A percentile compares a stretch with the other conserved stretches of the same genome.
These are phyloP conservation scores for Antennarius maculatus DNA, from an alignment of 2,797 vertebrate genomes.

Conservation along the genomic window DNA sequence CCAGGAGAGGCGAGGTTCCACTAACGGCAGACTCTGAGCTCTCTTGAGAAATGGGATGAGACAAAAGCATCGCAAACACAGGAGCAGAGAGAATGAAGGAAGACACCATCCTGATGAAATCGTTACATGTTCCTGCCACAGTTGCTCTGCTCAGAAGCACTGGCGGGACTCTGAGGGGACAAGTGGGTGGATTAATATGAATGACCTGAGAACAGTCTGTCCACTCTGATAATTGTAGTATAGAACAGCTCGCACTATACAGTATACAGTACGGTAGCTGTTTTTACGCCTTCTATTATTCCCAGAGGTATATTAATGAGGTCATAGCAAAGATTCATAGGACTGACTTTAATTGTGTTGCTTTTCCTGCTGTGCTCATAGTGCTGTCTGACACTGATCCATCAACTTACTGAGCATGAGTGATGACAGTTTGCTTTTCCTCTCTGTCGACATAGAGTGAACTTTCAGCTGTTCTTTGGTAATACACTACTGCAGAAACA, in stretches of 20 bases:
- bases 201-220: not conserved
- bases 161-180: not conserved
- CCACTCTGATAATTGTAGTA: not conserved
- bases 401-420: slow-evolving; percentile 26
- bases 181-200: not conserved
- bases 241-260: not conserved
- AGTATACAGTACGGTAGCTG: not conserved
- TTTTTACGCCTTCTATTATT: not conserved
- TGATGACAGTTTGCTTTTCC: slow-evolving; percentile 8
- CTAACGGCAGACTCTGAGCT: slow-evolving; percentile 6
- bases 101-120: not conserved
- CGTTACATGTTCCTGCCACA: not conserved
- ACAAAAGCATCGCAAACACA: not conserved
- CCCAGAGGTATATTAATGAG: not conserved
- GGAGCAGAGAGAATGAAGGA: not conserved
- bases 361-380: not conserved
- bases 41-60: slow-evolving; percentile 32
- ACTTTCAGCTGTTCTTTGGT: slow-evolving; percentile 20
- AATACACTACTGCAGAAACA: not conserved
- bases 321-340: not conserved
- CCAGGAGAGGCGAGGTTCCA: not conserved
- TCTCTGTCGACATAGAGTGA: slow-evolving; percentile 23
- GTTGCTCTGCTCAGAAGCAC: not conserved
- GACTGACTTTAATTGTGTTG: slow-evolving; percentile 3
- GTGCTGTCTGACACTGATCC: slow-evolving; percentile 15